Conservation (phyloP, 2,113 vertebrate species). For the Guaruba guarouba region DNA sequence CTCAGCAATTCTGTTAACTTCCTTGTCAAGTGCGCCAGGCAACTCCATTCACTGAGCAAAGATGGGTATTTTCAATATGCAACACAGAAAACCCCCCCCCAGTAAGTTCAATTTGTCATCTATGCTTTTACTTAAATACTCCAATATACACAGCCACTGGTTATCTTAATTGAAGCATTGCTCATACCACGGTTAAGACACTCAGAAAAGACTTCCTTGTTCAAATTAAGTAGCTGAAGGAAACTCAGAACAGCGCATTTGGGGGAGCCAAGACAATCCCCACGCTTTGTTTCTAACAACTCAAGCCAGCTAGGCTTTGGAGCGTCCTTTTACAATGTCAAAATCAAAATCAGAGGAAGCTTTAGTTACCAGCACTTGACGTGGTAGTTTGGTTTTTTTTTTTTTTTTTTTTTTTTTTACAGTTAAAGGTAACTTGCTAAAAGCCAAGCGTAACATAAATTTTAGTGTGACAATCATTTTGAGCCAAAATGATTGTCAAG, state of each 20-base stretch:
- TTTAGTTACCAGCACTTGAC: background rate
- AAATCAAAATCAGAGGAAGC: background rate
- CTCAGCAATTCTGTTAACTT: background rate
- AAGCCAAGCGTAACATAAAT: background rate
- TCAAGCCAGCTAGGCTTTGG: background rate
- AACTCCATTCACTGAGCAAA: background rate
- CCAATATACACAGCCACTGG: background rate
- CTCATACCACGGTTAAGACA: background rate
- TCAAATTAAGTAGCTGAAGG: background rate
- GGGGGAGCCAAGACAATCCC: background rate
- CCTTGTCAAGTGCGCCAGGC: background rate
- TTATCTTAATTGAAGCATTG: background rate
- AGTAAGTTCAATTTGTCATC: background rate
- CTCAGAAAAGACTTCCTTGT: background rate
- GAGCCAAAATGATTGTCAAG: background rate
- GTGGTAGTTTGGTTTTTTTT: fast-evolving
- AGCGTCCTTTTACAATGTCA: background rate
- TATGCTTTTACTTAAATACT: background rate
- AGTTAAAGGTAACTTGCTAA: background rate
- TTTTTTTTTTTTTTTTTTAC: background rate
- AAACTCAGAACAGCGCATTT: background rate
- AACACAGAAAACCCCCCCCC: fast-evolving
- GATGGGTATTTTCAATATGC: fast-evolving
- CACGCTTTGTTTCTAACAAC: background rate
- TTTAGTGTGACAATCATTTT: background rate